Conservation (phyloP, 92 coral and sea anemone species). For the Porites divaricata region DNA sequence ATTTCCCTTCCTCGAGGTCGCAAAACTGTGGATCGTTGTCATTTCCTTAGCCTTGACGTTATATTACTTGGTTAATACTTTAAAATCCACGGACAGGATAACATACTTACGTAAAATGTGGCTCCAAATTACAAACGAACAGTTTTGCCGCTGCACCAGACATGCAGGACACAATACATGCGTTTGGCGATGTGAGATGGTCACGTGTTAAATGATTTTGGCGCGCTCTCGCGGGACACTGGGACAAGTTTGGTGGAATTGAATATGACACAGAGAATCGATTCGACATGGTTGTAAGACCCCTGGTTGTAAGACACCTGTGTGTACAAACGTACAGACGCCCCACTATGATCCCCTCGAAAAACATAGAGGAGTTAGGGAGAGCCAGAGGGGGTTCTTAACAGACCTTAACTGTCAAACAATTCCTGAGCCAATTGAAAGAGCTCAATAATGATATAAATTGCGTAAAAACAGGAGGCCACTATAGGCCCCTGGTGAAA, state of each 20-base stretch:
- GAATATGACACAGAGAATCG: no score
- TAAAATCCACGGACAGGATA: slow-evolving; percentile 15
- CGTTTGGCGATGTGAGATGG: slow-evolving; percentile 82
- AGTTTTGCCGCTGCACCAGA: slow-evolving; percentile 75
- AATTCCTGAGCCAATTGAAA: no score
- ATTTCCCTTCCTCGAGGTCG: slow-evolving; percentile 38
- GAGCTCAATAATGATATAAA: no score
- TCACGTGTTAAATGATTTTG: slow-evolving; percentile 93
- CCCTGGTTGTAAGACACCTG: no score
- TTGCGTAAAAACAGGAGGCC: no score
- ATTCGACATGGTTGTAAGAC: no score
- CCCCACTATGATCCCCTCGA: no score
- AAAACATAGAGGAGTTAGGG: no score
- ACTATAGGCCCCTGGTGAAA: no score
- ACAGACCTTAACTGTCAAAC: no score
- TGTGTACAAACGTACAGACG: no score
- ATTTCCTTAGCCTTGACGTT: neutral
- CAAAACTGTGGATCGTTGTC: slow-evolving; percentile 14
- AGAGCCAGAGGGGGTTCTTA: no score
- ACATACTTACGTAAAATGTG: slow-evolving; percentile 86
- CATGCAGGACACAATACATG: slow-evolving; percentile 99
- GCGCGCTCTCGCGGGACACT: slow-evolving; percentile 90
- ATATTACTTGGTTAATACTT: neutral
- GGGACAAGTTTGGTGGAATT: slow-evolving; percentile 63
- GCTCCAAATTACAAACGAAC: slow-evolving; percentile 77